Evolutionary conservation across 2,888 invertebrate species (phyloP).

Genomic region (Cheilosia impressa): DNA sequence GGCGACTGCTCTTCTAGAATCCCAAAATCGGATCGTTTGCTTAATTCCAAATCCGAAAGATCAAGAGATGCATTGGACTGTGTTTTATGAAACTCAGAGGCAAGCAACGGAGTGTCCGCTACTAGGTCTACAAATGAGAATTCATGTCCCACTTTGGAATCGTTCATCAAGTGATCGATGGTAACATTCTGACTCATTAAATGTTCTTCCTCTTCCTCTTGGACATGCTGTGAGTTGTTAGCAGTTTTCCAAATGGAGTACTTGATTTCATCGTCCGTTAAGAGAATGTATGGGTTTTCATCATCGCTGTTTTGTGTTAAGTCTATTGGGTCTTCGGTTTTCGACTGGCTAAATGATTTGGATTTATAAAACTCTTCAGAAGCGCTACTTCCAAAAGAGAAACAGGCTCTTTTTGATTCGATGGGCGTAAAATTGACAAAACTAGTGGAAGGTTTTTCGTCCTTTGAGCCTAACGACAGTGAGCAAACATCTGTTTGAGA

Average conservation of each 20-base stretch:
- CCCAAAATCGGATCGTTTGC: slow-evolving; percentile 80
- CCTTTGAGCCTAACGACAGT: background rate
- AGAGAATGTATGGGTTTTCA: slow-evolving; percentile 82
- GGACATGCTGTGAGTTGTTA: slow-evolving; percentile 74
- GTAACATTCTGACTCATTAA: slow-evolving; percentile 4
- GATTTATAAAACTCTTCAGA: slow-evolving; percentile 35
- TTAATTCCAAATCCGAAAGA: slow-evolving; percentile 70
- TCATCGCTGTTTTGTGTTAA: slow-evolving; percentile 76
- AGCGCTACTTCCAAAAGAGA: slow-evolving; percentile 42
- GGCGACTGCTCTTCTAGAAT: slow-evolving; percentile 79
- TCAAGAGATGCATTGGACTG: slow-evolving; percentile 17
- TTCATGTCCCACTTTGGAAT: slow-evolving; percentile 34
- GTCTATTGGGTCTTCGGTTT: slow-evolving; percentile 76
- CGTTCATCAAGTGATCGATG: background rate
- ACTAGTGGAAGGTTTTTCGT: background rate
- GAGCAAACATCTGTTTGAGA: no score
- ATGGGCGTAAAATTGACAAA: background rate
- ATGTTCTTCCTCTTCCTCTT: slow-evolving; percentile 5
- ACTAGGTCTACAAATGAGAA: slow-evolving; percentile 73
- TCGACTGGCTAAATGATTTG: slow-evolving; percentile 1
- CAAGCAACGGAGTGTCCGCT: slow-evolving; percentile 23
- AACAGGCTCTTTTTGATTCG: background rate
- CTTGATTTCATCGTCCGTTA: slow-evolving; percentile 86
- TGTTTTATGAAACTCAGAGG: slow-evolving; percentile 12
- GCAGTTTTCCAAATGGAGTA: slow-evolving; percentile 85